phyloP scores from a whole-genome alignment of 1,140 invertebrate species.

The Aphis craccivora region DNA sequence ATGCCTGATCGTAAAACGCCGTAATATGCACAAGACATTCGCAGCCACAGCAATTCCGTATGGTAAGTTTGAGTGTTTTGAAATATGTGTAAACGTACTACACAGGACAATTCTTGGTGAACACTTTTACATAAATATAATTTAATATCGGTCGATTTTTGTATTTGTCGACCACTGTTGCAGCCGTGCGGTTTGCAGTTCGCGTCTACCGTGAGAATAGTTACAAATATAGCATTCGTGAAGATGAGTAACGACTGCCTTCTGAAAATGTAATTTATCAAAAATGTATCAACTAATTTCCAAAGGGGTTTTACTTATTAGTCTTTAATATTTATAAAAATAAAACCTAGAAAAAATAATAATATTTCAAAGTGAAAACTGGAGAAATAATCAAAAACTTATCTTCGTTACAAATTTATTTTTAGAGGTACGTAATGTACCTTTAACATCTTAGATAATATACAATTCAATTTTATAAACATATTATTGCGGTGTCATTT shows the following conservation, averaged over 20 bases:
- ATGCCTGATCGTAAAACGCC: not conserved
- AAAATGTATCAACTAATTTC: too few species aligned
- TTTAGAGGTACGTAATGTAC: not conserved
- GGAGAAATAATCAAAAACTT: not conserved
- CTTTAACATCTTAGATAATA: not conserved
- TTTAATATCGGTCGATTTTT: not conserved
- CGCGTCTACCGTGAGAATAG: not conserved
- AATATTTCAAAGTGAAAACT: not conserved
- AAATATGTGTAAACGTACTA: not conserved
- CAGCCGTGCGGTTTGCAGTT: not conserved
- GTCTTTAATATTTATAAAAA: not conserved
- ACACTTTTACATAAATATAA: not conserved
- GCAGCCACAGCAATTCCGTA: not conserved
- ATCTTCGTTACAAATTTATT: too few species aligned
- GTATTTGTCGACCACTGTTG: not conserved
- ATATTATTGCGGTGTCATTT: not conserved
- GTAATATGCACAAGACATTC: not conserved
- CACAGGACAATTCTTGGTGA: not conserved
- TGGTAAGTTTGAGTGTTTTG: not conserved
- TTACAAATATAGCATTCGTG: not conserved
- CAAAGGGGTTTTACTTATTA: not conserved
- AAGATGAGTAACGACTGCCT: not conserved
- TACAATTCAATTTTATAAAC: not conserved
- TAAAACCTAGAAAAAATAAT: not conserved
- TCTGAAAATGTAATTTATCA: not conserved